phyloP scores from a whole-genome alignment of 2,797 vertebrate genomes.

The Phaenicophaeus curvirostris region DNA sequence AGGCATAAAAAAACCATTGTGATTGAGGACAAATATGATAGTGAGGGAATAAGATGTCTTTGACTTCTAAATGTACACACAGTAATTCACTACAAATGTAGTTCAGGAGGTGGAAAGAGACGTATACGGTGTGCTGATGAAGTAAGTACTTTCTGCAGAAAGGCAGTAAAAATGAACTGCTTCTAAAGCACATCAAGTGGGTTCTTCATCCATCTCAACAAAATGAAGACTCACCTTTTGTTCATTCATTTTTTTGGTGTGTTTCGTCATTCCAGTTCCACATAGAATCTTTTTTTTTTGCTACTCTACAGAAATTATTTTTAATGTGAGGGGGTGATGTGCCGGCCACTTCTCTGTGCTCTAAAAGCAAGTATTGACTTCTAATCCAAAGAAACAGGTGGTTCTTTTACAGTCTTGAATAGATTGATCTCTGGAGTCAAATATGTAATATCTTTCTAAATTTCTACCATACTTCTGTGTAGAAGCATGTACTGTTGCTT shows the following conservation, averaged over 20 bases:
- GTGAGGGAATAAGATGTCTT: neutral
- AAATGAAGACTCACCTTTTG: neutral
- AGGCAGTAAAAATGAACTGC: neutral
- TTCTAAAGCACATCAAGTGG: neutral
- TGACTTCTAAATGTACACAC: neutral
- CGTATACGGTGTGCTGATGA: neutral
- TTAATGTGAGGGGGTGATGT: neutral
- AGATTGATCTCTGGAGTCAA: neutral
- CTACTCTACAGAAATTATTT: neutral
- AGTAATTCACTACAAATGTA: neutral
- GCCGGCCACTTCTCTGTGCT: neutral
- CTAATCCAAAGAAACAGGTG: neutral
- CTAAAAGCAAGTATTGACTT: neutral
- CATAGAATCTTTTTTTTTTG: neutral
- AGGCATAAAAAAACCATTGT: neutral
- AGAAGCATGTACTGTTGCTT: neutral
- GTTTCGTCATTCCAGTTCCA: neutral
- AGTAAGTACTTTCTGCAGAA: neutral
- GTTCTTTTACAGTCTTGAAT: neutral
- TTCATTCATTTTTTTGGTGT: neutral
- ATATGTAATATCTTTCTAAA: neutral
- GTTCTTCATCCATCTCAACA: neutral
- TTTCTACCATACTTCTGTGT: accelerated
- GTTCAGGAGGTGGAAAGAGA: neutral
- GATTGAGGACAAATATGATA: neutral